These are phyloP conservation scores for Tipula vernalis DNA, from an alignment of 2,888 invertebrate genomes.

Conservation along the genomic window DNA sequence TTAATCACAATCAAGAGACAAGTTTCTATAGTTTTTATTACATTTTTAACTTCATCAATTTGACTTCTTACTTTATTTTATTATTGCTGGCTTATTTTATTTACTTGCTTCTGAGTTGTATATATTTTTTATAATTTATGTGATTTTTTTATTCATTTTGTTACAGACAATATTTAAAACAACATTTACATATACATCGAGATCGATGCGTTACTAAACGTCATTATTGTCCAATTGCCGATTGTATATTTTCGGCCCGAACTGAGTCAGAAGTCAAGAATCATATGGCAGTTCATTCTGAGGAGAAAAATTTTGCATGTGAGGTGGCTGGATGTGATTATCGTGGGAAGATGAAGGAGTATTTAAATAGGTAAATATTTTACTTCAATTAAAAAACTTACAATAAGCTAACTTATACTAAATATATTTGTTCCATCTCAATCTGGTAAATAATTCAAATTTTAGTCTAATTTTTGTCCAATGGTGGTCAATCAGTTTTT, in stretches of 20 bases:
- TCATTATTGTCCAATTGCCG: not conserved
- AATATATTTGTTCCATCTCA: no score
- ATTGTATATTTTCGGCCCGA: constrained; percentile 38
- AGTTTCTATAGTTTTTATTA: constrained; percentile 4
- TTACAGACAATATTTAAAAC: constrained; percentile 43
- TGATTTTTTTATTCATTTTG: not conserved
- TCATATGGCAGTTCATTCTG: constrained; percentile 45
- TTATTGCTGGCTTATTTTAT: not conserved
- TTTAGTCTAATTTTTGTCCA: no score
- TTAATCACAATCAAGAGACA: constrained; percentile 18
- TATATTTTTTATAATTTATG: not conserved
- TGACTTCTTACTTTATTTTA: not conserved
- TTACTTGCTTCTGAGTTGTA: not conserved
- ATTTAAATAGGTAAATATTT: constrained; percentile 37
- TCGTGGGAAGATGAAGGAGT: constrained; percentile 39
- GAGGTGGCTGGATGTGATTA: constrained; percentile 36
- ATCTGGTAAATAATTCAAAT: no score
- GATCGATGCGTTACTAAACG: constrained; percentile 19
- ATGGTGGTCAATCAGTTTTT: no score
- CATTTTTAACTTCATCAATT: not conserved
- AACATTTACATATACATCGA: constrained; percentile 45
- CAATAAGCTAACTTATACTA: no score
- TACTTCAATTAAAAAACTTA: no score
- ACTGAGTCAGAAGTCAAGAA: constrained; percentile 41
- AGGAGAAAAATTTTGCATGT: constrained; percentile 37